A percentile compares a stretch with the other conserved stretches of the same genome.
phyloP scores from a whole-genome alignment of 2,888 invertebrate genomes.

The Apodemia zela region DNA sequence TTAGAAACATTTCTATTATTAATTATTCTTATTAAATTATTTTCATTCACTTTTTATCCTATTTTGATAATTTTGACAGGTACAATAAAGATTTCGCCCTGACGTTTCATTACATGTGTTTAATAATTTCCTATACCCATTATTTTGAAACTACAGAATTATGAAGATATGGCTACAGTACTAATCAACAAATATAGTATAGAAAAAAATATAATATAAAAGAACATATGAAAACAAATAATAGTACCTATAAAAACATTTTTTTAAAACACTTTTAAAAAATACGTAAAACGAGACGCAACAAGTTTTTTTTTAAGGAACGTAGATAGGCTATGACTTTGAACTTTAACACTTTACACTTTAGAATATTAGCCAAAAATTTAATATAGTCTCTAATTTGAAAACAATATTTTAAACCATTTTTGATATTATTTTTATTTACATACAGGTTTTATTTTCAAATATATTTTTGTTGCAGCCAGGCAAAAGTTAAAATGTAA shows the following conservation, averaged over 20 bases:
- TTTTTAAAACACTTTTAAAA: not conserved
- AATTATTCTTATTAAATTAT: conserved; percentile 42
- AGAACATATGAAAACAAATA: too few species aligned
- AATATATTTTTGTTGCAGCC: not conserved
- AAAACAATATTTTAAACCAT: too few species aligned
- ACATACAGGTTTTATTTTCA: not conserved
- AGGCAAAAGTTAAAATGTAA: not conserved
- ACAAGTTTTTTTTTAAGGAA: not conserved
- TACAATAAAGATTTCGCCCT: conserved; percentile 18
- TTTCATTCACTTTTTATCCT: conserved; percentile 46
- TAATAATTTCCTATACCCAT: not conserved
- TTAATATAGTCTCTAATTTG: too few species aligned
- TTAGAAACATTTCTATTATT: conserved; percentile 29
- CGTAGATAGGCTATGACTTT: not conserved
- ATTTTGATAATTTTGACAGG: conserved; percentile 35
- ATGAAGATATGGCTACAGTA: not conserved
- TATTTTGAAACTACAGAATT: not conserved
- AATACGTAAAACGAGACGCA: not conserved
- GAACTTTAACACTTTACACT: not conserved
- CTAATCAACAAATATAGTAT: too few species aligned
- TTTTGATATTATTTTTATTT: too few species aligned
- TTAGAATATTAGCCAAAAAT: too few species aligned
- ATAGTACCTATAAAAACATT: too few species aligned
- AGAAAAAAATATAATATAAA: too few species aligned
- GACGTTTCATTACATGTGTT: not conserved